Base-by-base conservation (phyloP, 2,113 vertebrate genomes). In the Hippoglossus stenolepis region DNA sequence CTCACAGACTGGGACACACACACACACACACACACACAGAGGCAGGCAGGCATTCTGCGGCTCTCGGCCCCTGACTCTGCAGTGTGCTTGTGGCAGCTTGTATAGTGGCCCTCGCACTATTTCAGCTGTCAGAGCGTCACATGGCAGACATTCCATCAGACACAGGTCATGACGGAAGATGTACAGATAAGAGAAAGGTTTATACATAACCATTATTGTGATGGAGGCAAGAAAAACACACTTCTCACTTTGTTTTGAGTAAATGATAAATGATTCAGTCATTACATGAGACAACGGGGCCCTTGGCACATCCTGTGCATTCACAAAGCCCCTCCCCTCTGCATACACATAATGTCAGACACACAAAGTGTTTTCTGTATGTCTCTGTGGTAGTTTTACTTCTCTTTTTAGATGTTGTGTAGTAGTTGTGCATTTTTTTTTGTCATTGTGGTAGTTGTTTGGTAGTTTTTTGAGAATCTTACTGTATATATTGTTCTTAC, bases 1-100 rank as follows among this genome's bases (percentile, higher is more conserved):
- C 74, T 64, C 69, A 65, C 75, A 79, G 12, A 77, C 26, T 74
- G 67, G 67, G 43, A 79, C 56, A 63, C 80, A 81, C 68, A 58
- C 49, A 53, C 71, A 83, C 63, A 83, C 20, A 64, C 64, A 76
- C 73, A 66, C 61, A 71, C 56, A 66, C 17, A 79, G 31, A 31
- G 31, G 31, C 7, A 17, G 18, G 35, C 75, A 88, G 74, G 83
- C 77, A 86, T 90, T 82, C 65, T 54, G 78, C 6, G 31, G 31
- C 31, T 31, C 6, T 65, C 75, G 72, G 89, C 71, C 82, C 70
- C 79, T 79, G 75, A 82, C 73, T 87, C 68, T 69, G 62, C 68
- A 26, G 74, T 85, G 89, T 85, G 90, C 87, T 64, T 89, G 84
- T 85, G 81, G 82, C 78, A 71, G 82, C 90, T 75, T 90, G 84